Base-by-base conservation (phyloP, 2,113 vertebrate species). In the Cisticola juncidis region DNA sequence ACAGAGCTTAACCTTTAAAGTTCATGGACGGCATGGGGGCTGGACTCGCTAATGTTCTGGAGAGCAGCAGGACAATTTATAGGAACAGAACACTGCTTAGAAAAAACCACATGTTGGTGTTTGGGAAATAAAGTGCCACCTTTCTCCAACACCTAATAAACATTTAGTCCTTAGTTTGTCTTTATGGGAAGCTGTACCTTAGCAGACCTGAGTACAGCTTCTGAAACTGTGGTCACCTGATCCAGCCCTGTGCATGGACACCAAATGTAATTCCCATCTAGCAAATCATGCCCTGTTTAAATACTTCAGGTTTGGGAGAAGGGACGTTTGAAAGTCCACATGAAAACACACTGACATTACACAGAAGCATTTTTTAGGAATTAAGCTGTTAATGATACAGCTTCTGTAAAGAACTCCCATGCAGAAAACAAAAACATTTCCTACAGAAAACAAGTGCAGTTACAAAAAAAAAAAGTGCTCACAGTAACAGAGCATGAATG, bases 401-500 rank as follows among this genome's bases (percentile, higher is more conserved):
- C 33, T 85, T 87, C 48, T 69, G 45, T 19, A 76, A 84, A 76
- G 33, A 25, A 79, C 13, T 31, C 9, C 3, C 36, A 56, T 7
- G 15, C 44, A 85, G 65, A 84, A 92, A 35, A 87, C 35, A 38
- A 54, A 90, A 6, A 14, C 16, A 77, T 56, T 88, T 69, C 80
- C 81, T 42, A 61, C 2, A 81, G 35, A 78, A 95, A 88, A 90
- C 13, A 69, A 62, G 22, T 0, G 68, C 40, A 81, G 72, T 86
- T 54, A 35, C 8, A 64, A 81, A 71, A 57, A 64, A 81, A 71
- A 57, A 82, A 82, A 81, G 23, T 17, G 28, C 40, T 61, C n/a
- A 38, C 11, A 60, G n/a, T 24, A 64, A 76, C 19, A 72, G n/a
- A 26, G 20, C 0, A 0, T 35, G 53, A 73, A 47, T 42, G 12